Conservation (phyloP, 2,797 vertebrate species). For the Sebastes taczanowskii region DNA sequence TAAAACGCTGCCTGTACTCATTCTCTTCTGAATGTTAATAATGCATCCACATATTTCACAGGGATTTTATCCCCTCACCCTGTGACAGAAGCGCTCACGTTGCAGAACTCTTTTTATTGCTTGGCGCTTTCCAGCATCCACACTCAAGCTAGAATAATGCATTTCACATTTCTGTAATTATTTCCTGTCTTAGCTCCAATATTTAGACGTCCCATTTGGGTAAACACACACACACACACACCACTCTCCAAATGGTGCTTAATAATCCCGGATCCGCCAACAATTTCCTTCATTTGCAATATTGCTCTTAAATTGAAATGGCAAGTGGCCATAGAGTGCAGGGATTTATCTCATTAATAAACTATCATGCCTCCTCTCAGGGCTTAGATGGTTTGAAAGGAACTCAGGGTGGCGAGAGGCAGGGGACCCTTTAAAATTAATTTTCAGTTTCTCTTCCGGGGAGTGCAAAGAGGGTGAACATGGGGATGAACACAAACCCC, state of each 20-base stretch:
- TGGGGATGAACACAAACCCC: not conserved
- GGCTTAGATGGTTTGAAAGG: slow-evolving; percentile 10
- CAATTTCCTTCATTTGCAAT: slow-evolving; percentile 25
- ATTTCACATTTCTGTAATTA: slow-evolving; percentile 43
- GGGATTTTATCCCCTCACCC: slow-evolving; percentile 8
- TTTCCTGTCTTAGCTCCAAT: slow-evolving; percentile 26
- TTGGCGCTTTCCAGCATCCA: slow-evolving; percentile 4
- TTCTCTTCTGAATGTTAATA: slow-evolving; percentile 44
- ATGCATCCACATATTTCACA: slow-evolving; percentile 41
- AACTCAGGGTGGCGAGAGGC: not conserved
- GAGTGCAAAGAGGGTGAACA: not conserved
- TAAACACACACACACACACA: slow-evolving; percentile 6
- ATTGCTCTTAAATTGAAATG: slow-evolving; percentile 51
- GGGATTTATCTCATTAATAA: slow-evolving; percentile 49
- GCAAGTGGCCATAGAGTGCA: slow-evolving; percentile 8
- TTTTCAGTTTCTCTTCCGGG: slow-evolving; percentile 4
- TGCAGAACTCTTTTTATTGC: slow-evolving; percentile 26
- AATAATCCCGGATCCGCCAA: slow-evolving; percentile 7
- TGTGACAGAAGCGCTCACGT: slow-evolving; percentile 8
- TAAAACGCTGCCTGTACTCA: slow-evolving; percentile 12
- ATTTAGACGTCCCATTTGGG: slow-evolving; percentile 10
- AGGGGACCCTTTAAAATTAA: slow-evolving; percentile 20
- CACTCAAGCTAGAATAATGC: slow-evolving; percentile 33
- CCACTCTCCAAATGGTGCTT: slow-evolving; percentile 16
- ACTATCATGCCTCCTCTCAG: slow-evolving; percentile 15